phyloP scores from a whole-genome alignment of 1,140 invertebrate genomes.

The Goniozus legneri region DNA sequence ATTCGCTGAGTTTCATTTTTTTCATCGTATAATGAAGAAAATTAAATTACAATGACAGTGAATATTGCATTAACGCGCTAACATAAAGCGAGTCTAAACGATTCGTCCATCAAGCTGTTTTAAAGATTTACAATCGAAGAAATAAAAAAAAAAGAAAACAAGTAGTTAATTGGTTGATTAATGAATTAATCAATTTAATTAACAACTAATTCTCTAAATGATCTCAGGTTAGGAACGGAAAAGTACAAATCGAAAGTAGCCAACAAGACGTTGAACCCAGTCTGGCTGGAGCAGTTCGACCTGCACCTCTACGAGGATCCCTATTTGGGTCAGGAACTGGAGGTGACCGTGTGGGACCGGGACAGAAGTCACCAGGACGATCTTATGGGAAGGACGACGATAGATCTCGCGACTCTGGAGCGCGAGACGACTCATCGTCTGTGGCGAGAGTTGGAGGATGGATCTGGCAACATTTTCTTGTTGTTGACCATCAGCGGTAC shows the following conservation, averaged over 20 bases:
- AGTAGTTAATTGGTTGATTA: background rate
- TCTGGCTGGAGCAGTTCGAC: conserved; percentile 97
- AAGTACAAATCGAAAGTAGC: conserved; percentile 97
- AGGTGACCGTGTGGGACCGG: conserved; percentile 89
- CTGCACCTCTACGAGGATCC: conserved; percentile 92
- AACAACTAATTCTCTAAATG: conserved; percentile 11
- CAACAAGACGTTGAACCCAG: conserved; percentile 77
- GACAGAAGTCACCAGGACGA: conserved; percentile 80
- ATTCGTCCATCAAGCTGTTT: no score
- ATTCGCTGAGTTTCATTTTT: no score
- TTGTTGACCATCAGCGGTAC: conserved; percentile 93
- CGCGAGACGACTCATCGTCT: conserved; percentile 88
- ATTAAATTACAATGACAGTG: no score
- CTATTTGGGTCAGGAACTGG: conserved; percentile 73
- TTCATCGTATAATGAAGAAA: no score
- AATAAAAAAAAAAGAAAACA: no score
- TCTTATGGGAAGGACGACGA: conserved; percentile 80
- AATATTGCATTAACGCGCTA: no score
- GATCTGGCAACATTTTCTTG: conserved; percentile 81
- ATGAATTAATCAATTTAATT: background rate
- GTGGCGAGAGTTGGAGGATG: conserved; percentile 85
- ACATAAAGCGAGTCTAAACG: no score
- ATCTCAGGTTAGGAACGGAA: conserved; percentile 85
- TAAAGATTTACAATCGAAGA: no score
- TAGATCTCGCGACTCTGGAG: conserved; percentile 82